Conservation (phyloP, 2,888 invertebrate genomes). For the Tetranychus piercei region DNA sequence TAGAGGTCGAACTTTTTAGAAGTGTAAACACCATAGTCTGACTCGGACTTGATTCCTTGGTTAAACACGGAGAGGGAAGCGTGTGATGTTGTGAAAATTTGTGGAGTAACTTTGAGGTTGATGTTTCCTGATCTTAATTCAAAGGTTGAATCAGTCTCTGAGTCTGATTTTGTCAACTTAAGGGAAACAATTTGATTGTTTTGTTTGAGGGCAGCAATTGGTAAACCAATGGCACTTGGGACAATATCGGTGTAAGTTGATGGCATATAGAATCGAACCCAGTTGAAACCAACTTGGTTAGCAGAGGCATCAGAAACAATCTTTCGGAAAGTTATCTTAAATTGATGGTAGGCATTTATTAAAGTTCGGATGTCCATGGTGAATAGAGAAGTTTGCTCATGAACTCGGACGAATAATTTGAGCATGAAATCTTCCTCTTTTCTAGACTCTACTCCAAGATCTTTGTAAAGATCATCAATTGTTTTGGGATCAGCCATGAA, state of each 20-base stretch:
- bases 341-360: neutral
- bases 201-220: slow-evolving; percentile 23
- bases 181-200: slow-evolving; percentile 23
- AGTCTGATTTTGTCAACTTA: slow-evolving; percentile 16
- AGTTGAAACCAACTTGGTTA: slow-evolving; percentile 10
- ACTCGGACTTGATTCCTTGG: neutral
- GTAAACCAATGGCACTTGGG: slow-evolving; percentile 22
- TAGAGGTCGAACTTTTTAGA: neutral
- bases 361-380: no score
- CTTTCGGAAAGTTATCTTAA: slow-evolving; percentile 13
- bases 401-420: slow-evolving; percentile 22
- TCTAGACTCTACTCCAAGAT: neutral
- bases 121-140: neutral
- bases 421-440: slow-evolving; percentile 20
- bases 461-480: neutral
- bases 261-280: slow-evolving; percentile 24
- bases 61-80: neutral
- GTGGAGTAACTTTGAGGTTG: neutral
- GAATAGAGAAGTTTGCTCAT: slow-evolving; percentile 22
- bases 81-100: neutral
- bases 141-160: neutral
- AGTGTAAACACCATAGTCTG: neutral
- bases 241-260: slow-evolving; percentile 20
- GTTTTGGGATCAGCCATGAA: no score
- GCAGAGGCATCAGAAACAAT: slow-evolving; percentile 10